A percentile compares a stretch with the other conserved stretches of the same genome.
phyloP scores from a whole-genome alignment of 2,797 vertebrate species.

The Picus viridis region DNA sequence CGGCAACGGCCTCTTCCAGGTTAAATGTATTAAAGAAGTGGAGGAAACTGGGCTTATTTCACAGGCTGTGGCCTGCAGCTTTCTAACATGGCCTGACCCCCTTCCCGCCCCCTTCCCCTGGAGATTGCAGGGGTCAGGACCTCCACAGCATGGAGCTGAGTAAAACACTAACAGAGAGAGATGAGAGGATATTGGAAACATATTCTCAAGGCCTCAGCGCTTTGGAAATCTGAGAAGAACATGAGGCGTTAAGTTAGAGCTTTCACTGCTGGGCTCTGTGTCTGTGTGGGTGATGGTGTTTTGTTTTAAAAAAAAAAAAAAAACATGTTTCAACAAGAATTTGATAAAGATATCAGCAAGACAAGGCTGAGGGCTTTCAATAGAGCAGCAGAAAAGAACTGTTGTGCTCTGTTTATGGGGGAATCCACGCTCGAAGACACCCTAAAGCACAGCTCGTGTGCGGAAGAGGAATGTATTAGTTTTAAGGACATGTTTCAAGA shows the following conservation, averaged over 20 bases:
- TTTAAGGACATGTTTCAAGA: background rate
- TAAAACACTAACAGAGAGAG: constrained; percentile 88
- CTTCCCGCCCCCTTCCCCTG: constrained; percentile 78
- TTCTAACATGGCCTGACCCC: constrained; percentile 74
- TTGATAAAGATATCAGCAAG: constrained; percentile 74
- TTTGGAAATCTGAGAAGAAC: constrained; percentile 85
- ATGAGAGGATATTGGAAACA: constrained; percentile 95
- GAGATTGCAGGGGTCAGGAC: constrained; percentile 88
- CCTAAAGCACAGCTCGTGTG: background rate
- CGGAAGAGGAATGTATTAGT: background rate
- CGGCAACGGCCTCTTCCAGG: constrained; percentile 75
- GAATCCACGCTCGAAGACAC: background rate
- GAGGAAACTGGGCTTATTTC: constrained; percentile 36
- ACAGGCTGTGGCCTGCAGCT: constrained; percentile 70
- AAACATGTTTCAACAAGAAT: constrained; percentile 66
- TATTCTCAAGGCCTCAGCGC: constrained; percentile 86
- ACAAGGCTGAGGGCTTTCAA: background rate
- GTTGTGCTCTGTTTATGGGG: background rate
- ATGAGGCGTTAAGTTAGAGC: constrained; percentile 81
- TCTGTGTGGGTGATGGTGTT: background rate
- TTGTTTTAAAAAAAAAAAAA: background rate
- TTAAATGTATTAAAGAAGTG: constrained; percentile 79
- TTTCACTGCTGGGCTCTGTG: constrained; percentile 64
- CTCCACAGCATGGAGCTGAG: constrained; percentile 84
- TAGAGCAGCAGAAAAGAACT: background rate